A percentile compares a stretch with the other conserved stretches of the same genome.
Conservation (phyloP, 1,140 invertebrate species). For the Nautilus pompilius region DNA sequence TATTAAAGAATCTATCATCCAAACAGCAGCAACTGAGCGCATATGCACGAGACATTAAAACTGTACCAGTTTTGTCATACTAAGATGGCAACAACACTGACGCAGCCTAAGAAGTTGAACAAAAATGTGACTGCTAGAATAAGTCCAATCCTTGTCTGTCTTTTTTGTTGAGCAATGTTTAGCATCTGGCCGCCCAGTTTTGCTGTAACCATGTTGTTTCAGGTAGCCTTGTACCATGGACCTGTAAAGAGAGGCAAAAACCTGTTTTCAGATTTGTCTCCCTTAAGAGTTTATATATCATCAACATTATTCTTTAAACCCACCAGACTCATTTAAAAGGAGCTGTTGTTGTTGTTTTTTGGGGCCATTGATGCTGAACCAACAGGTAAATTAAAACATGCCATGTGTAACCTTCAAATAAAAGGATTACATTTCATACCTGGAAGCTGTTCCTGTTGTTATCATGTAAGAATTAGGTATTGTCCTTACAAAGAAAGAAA, state of each 20-base stretch:
- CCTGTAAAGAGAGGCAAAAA: constrained; percentile 14
- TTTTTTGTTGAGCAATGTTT: not conserved
- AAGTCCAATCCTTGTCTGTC: not conserved
- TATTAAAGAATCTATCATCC: too few species aligned
- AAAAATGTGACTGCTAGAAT: constrained; percentile 61
- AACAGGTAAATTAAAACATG: too few species aligned
- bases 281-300: not conserved
- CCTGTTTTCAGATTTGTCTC: not conserved
- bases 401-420: too few species aligned
- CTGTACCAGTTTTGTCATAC: constrained; percentile 69
- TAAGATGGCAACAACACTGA: constrained; percentile 86
- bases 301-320: not conserved
- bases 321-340: too few species aligned
- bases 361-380: too few species aligned
- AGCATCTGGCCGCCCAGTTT: not conserved
- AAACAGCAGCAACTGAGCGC: too few species aligned
- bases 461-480: too few species aligned
- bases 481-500: too few species aligned
- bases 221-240: constrained; percentile 40
- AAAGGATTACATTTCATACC: too few species aligned
- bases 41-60: too few species aligned
- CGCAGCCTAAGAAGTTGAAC: constrained; percentile 77
- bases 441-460: too few species aligned
- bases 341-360: too few species aligned
- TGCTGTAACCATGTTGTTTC: constrained; percentile 40